Percentiles rank a stretch among this genome's conserved stretches.
Conservation (phyloP, 2,113 vertebrate species). For the Protobothrops flavoviridis region DNA sequence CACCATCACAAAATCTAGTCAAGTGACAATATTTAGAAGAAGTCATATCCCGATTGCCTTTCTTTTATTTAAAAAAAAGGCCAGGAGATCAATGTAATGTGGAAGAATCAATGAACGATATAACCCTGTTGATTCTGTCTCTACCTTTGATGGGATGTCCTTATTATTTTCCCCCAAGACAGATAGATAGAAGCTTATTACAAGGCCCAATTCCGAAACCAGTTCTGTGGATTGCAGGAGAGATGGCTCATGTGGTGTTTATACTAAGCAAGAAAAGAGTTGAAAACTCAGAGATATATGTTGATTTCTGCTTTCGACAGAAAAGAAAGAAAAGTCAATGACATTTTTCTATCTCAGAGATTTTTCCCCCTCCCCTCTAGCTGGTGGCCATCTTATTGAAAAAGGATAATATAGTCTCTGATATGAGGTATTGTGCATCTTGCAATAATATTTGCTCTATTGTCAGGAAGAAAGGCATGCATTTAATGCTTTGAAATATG, state of each 20-base stretch:
- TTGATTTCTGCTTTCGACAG: not conserved
- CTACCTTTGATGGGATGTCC: not conserved
- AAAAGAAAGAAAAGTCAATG: not conserved
- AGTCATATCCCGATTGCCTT: not conserved
- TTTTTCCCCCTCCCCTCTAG: not conserved
- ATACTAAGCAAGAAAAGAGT: not conserved
- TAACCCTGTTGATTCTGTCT: not conserved
- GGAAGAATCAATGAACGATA: not conserved
- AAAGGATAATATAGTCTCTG: not conserved
- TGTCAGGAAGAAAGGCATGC: not conserved
- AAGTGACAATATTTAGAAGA: not conserved
- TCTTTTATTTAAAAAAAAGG: not conserved
- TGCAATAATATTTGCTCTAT: not conserved
- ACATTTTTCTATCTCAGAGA: not conserved
- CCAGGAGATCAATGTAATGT: too few species aligned
- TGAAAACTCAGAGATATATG: not conserved
- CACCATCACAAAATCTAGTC: not conserved
- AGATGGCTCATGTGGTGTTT: not conserved
- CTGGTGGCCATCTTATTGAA: not conserved
- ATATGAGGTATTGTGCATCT: not conserved
- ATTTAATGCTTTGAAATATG: not conserved
- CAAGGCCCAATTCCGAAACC: not conserved
- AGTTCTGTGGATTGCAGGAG: not conserved
- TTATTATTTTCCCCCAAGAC: not conserved
- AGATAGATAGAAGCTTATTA: not conserved